A percentile compares a stretch with the other conserved stretches of the same genome.
phyloP scores from a whole-genome alignment of 2,888 invertebrate species.

The Ichneumoninae sp. region DNA sequence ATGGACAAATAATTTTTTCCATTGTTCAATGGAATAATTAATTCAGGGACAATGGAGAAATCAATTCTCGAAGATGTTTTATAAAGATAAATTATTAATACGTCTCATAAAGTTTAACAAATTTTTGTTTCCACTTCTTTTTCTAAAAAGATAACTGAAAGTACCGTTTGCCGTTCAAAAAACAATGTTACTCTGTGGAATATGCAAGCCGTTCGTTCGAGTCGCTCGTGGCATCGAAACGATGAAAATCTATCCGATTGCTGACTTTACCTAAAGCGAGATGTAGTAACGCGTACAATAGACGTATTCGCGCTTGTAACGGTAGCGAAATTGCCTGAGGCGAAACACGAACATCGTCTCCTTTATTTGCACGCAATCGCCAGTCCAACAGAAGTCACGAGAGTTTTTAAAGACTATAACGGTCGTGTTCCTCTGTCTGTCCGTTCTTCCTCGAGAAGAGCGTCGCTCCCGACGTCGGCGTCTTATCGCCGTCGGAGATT shows the following conservation, averaged over 20 bases:
- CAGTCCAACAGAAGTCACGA: neutral
- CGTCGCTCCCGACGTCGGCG: conserved; percentile 34
- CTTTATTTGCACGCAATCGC: neutral
- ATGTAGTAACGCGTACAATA: neutral
- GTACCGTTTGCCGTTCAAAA: too few species aligned
- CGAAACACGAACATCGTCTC: conserved; percentile 25
- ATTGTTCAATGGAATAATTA: too few species aligned
- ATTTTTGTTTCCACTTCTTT: too few species aligned
- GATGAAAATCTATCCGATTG: conserved; percentile 1
- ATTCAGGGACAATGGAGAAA: too few species aligned
- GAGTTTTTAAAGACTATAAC: neutral
- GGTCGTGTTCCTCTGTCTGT: neutral
- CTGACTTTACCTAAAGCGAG: neutral
- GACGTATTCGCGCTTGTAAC: neutral
- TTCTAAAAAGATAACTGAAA: too few species aligned
- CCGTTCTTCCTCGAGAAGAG: conserved; percentile 1
- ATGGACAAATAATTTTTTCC: too few species aligned
- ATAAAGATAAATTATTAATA: too few species aligned
- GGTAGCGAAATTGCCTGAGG: conserved; percentile 2
- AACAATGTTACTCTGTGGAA: too few species aligned
- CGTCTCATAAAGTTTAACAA: too few species aligned
- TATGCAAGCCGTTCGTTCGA: neutral
- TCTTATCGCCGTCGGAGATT: conserved; percentile 23
- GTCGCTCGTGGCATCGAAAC: neutral
- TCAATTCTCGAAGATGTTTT: too few species aligned